Base-by-base conservation (phyloP, 1,140 invertebrate genomes). In the Drosophila bocqueti region DNA sequence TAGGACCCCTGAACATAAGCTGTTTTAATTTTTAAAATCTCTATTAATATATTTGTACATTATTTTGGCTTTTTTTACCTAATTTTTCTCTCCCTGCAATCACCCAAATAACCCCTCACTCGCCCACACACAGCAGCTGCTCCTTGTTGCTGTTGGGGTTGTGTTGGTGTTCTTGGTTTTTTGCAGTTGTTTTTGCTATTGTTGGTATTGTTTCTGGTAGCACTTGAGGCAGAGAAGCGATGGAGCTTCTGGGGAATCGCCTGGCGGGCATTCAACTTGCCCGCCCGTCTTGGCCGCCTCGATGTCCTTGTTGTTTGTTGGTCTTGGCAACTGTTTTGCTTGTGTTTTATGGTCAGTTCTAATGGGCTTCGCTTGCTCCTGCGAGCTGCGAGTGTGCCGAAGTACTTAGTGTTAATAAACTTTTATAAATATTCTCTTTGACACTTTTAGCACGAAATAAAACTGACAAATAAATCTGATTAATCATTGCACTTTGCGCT, bases 351-450 rank as follows among this genome's bases (percentile, higher is more conserved):
- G 85, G 85, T 89, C 85, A 89, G 83, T 76, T 85, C 85, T 85
- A 90, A 90, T 89, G 85, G 84, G 69, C 68, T 50, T 65, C 38
- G 43, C 49, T 29, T 26, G 29, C 15, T 40, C n/a, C 40, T 34
- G 73, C 29, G 68, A 46, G 40, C 62, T 50, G 50, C 68, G 50
- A 68, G 75, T 55, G 76, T 62, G 55, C 43, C 46, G 29, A 73
- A 91, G 85, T 90, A 90, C 85, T 90, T 90, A 91, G 79, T 85
- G 85, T 90, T 90, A 90, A 90, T 90, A 90, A 90, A 90, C 85
- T 90, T 90, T 91, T 91, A 82, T 85, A 91, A 90, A 90, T 90
- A 90, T 90, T 91, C 86, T 85, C 85, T 90, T 90, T 90, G 85
- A 90, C 85, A 90, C 85, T 90, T 90, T 90, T 91, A 90, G 85